Percentiles rank a stretch among this genome's conserved stretches.
Conservation (phyloP, 2,888 invertebrate species). For the Xanthorhoe designata region DNA sequence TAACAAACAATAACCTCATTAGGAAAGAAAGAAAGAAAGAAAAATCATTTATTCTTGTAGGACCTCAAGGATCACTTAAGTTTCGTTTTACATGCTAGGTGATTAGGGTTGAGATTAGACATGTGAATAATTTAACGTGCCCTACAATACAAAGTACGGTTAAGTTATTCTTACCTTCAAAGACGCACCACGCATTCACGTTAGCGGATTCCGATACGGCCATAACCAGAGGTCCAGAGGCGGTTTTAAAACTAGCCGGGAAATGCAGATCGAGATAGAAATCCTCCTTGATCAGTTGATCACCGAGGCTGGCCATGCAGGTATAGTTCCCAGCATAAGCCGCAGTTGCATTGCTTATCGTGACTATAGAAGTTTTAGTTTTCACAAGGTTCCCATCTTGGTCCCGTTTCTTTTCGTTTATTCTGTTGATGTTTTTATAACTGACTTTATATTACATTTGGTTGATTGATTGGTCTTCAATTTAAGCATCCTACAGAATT, state of each 20-base stretch:
- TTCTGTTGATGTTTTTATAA: constrained; percentile 48
- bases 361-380: constrained; percentile 57
- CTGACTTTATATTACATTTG: neutral
- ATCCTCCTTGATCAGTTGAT: constrained; percentile 38
- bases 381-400: constrained; percentile 57
- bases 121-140: no score
- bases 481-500: no score
- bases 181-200: constrained; percentile 65
- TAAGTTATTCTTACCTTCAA: constrained; percentile 64
- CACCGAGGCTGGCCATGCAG: constrained; percentile 56
- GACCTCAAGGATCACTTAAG: no score
- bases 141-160: no score
- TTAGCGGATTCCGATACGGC: constrained; percentile 55
- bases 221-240: constrained; percentile 53
- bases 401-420: constrained; percentile 54
- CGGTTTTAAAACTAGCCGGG: constrained; percentile 54
- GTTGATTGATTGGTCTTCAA: no score
- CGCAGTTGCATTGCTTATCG: constrained; percentile 57
- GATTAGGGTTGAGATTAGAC: no score
- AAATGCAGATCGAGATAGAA: constrained; percentile 62
- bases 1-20: no score
- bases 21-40: no score
- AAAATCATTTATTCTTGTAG: no score
- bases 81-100: no score
- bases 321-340: constrained; percentile 71